phyloP scores from a whole-genome alignment of 1,140 invertebrate species.

The Drosophila sproati region DNA sequence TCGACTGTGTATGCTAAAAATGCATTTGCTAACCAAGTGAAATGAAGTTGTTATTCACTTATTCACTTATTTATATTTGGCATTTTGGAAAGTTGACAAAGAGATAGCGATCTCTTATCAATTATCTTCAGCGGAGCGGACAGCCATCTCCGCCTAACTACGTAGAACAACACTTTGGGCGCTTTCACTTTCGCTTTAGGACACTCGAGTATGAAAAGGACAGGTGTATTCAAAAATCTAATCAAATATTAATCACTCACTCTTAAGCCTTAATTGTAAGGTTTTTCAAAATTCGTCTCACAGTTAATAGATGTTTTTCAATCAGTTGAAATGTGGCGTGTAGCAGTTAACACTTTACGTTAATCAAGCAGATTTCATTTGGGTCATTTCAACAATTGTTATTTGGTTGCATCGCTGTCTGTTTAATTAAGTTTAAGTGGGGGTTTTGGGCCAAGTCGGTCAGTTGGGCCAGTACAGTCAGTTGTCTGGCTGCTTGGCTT shows the following conservation, averaged over 20 bases:
- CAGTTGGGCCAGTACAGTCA: conserved; percentile 1
- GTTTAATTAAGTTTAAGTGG: conserved; percentile 60
- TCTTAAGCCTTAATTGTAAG: not conserved
- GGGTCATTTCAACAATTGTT: conserved; percentile 32
- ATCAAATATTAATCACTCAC: not conserved
- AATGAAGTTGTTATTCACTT: conserved; percentile 68
- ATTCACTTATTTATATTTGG: conserved; percentile 49
- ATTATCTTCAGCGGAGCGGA: conserved; percentile 4
- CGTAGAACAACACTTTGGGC: not conserved
- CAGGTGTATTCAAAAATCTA: not conserved
- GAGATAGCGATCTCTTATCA: conserved; percentile 46
- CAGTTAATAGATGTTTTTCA: too few relatives aligned
- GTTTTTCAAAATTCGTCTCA: too few relatives aligned
- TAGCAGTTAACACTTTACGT: conserved; percentile 18
- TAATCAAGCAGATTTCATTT: conserved; percentile 29
- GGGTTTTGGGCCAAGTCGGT: conserved; percentile 27
- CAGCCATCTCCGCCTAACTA: conserved; percentile 5
- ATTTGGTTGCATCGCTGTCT: conserved; percentile 10
- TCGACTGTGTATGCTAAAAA: conserved; percentile 56
- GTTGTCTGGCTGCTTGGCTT: not conserved
- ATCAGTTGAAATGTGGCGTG: not conserved
- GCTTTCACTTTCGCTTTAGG: not conserved
- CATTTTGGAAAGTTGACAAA: conserved; percentile 66
- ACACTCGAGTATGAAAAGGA: not conserved
- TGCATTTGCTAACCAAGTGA: conserved; percentile 52